phyloP scores from a whole-genome alignment of 2,113 vertebrate species.

The Nycticorax nycticorax region DNA sequence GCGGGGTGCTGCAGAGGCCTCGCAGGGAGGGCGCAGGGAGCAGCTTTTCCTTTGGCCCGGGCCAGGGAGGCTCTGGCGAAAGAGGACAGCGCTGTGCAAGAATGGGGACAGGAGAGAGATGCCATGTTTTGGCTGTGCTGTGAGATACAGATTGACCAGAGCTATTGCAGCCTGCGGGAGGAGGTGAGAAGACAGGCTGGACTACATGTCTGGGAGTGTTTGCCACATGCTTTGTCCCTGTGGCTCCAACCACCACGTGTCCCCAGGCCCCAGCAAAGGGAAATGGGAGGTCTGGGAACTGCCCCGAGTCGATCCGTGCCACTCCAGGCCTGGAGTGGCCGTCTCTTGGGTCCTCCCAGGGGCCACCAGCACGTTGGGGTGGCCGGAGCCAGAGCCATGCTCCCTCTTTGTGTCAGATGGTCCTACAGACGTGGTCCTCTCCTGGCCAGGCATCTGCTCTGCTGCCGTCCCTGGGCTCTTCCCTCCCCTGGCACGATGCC shows the following conservation, averaged over 20 bases:
- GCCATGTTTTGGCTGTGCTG: neutral
- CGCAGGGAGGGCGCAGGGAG: neutral
- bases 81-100: rapidly evolving
- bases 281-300: neutral
- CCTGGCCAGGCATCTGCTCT: neutral
- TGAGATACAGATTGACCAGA: neutral
- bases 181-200: neutral
- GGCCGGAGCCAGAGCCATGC: neutral
- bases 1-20: neutral
- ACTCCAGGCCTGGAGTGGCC: neutral
- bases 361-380: rapidly evolving
- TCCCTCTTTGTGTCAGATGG: neutral
- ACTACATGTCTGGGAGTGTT: neutral
- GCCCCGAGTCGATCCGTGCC: rapidly evolving
- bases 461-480: neutral
- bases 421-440: neutral
- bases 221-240: neutral
- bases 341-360: neutral
- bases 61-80: neutral
- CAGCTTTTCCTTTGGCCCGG: neutral
- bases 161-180: neutral
- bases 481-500: neutral
- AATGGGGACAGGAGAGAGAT: neutral
- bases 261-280: neutral
- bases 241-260: neutral